A percentile compares a stretch with the other conserved stretches of the same genome.
Conservation (phyloP, 2,113 vertebrate genomes). For the Calidris pygmaea region DNA sequence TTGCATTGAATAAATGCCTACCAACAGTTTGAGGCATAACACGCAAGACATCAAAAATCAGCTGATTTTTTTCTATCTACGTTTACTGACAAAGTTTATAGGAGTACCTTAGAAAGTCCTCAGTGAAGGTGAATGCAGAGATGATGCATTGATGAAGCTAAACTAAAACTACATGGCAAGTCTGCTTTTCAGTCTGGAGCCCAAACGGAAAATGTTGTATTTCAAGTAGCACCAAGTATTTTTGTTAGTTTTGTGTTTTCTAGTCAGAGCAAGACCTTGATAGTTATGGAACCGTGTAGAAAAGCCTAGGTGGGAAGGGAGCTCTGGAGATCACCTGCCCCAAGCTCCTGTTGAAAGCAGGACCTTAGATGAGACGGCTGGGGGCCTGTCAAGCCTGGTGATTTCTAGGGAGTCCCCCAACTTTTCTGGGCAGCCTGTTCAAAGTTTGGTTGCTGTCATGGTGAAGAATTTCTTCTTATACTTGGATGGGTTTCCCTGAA, state of each 20-base stretch:
- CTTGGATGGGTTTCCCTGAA: not conserved
- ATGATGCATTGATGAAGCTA: not conserved
- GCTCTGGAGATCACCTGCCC: not conserved
- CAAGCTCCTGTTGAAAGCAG: not conserved
- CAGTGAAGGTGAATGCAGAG: not conserved
- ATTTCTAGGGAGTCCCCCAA: not conserved
- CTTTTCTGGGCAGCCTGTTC: not conserved
- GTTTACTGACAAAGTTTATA: not conserved
- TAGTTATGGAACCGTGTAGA: not conserved
- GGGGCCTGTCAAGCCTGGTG: rapidly evolving
- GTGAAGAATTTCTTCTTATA: not conserved
- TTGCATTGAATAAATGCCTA: not conserved
- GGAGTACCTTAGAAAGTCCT: not conserved
- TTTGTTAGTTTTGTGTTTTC: not conserved
- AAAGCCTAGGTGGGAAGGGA: not conserved
- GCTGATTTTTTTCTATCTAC: not conserved
- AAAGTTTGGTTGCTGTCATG: not conserved
- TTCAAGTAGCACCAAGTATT: not conserved
- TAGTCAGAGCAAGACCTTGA: not conserved
- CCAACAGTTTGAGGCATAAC: not conserved
- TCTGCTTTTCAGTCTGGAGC: not conserved
- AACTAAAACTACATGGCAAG: not conserved
- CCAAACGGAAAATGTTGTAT: not conserved
- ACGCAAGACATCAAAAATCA: not conserved
- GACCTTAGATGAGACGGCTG: not conserved